Base-by-base conservation (phyloP, 92 coral and sea anemone genomes). In the Pocillopora grandis region DNA sequence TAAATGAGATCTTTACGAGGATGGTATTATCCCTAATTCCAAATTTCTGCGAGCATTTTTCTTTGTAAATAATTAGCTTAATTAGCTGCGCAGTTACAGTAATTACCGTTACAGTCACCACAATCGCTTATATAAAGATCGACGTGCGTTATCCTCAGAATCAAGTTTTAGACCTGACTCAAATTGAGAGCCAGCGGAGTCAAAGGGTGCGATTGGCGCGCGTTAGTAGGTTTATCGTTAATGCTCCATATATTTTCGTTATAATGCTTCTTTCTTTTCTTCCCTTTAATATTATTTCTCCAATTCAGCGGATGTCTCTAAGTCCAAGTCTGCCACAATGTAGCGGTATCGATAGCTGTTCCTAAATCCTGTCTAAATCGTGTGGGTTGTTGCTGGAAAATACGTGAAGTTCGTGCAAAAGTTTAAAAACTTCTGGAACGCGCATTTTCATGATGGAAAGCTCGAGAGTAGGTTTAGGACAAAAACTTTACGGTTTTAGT, bases 391-490 rank as follows among this genome's bases (percentile, higher is more conserved):
- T 78, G 82, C 49, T 78, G 72, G 73, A 78, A 63, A 23, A 49
- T 78, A 55, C 35, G 72, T 31, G 72, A 78, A 58, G 72, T 78
- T 5, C 82, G 82, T 14, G 82, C 64, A 62, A n/a, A 36, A 0
- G 71, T 64, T 13, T 60, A 48, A 0, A 14, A 78, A 12, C 11
- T 48, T 65, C 21, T 78, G 21, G 65, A 36, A 14, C 12, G 21
- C 61, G 17, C 62, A 14, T 78, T 48, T 78, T 78, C 82, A 49
- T 62, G 58, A 64, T 78, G 72, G 14, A 78, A 63, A 37, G 61
- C 82, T 36, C 42, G 75, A 16, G 19, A 15, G 11, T 19, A 16
- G 9, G 17, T 55, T 1, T 35, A 70, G 9, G 9, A 70, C 12
- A 66, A n/a, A 42, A 42, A 42, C 52, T 42, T 42, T 7, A 42